Evolutionary conservation across 1,140 invertebrate genomes (phyloP).

Genomic region (Saccostrea glomerata): DNA sequence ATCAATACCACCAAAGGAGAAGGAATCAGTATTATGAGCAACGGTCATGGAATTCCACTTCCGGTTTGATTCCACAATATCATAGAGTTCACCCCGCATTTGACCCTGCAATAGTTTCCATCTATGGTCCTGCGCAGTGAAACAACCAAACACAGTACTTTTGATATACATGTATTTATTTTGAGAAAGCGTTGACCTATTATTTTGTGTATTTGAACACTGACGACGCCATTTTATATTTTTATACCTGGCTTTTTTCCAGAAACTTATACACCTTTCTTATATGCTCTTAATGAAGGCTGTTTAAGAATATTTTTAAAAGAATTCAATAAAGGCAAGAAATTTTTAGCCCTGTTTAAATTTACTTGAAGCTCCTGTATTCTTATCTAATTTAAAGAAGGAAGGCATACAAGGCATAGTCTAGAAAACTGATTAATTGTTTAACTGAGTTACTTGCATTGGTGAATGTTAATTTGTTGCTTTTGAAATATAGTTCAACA

Average conservation of each 20-base stretch:
- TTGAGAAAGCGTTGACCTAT: not conserved
- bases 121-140: not conserved
- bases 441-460: no score
- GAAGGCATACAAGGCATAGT: no score
- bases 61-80: not conserved
- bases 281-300: not conserved
- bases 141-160: not conserved
- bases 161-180: not conserved
- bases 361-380: no score
- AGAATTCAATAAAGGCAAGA: no score
- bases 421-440: no score
- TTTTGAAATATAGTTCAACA: no score
- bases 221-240: not conserved
- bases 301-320: no score
- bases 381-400: no score
- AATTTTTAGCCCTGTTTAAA: no score
- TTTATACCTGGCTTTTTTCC: slow-evolving; percentile 6
- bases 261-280: not conserved
- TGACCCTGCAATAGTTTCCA: not conserved
- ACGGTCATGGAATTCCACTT: not conserved
- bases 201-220: not conserved
- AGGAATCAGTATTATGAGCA: not conserved
- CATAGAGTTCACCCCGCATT: not conserved
- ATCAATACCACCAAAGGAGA: not conserved
- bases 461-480: no score